Conservation (phyloP, 2,888 invertebrate species). For the Brenthis hecate region DNA sequence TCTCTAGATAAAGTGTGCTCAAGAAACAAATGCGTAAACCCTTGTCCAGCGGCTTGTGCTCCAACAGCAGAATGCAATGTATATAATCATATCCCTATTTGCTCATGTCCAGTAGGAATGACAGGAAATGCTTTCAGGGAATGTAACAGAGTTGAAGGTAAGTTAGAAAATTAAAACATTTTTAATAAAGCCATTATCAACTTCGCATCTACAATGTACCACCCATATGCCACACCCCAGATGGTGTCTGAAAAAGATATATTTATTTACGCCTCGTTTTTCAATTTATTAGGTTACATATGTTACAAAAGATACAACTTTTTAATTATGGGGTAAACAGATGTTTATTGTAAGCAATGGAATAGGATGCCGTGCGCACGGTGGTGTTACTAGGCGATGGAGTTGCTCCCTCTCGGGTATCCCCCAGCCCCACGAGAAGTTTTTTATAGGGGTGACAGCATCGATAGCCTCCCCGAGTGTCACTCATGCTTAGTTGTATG, state of each 20-base stretch:
- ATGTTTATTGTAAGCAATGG: no score
- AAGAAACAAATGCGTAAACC: slow-evolving; percentile 87
- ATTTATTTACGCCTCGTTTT: neutral
- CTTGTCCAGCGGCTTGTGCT: slow-evolving; percentile 88
- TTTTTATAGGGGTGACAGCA: no score
- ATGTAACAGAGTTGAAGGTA: slow-evolving; percentile 83
- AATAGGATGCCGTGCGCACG: no score
- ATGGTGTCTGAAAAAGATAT: neutral
- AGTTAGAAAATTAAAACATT: slow-evolving; percentile 35
- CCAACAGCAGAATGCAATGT: slow-evolving; percentile 81
- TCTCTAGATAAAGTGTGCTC: slow-evolving; percentile 86
- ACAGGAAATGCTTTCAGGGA: slow-evolving; percentile 87
- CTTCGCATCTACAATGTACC: no score
- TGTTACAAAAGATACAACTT: neutral
- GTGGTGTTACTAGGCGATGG: no score
- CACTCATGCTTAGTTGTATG: no score
- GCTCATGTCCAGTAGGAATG: slow-evolving; percentile 84
- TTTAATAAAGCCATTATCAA: neutral
- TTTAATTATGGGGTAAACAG: no score
- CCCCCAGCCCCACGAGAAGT: no score
- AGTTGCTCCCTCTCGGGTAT: no score
- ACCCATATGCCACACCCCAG: no score
- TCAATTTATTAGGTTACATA: neutral
- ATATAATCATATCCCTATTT: slow-evolving; percentile 86
- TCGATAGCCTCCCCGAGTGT: no score